Conservation (phyloP, 2,113 vertebrate genomes). For the Dicentrarchus labrax region DNA sequence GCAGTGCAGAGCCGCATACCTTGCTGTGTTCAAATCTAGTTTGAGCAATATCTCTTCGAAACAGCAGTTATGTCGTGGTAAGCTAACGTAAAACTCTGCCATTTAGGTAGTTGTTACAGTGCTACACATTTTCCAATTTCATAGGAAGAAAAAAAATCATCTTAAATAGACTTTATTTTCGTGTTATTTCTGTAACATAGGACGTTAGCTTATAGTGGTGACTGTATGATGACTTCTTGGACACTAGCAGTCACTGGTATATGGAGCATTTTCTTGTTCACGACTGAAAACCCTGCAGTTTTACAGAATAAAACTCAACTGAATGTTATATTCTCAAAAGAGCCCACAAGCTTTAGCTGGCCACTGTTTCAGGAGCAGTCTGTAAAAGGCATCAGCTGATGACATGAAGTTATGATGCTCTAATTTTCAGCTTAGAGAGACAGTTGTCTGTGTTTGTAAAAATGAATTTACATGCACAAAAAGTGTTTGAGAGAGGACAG, state of each 20-base stretch:
- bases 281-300: no score
- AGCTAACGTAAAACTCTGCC: constrained; percentile 39
- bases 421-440: background rate
- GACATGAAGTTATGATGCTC: background rate
- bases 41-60: constrained; percentile 92
- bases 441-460: background rate
- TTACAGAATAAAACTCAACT: no score
- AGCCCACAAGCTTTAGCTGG: background rate
- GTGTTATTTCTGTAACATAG: background rate
- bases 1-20: constrained; percentile 91
- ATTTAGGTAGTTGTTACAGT: no score
- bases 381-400: background rate
- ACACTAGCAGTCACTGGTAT: no score
- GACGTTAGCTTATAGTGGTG: background rate
- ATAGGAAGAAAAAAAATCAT: background rate
- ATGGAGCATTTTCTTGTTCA: no score
- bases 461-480: background rate
- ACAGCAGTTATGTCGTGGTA: constrained; percentile 91
- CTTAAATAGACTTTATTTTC: background rate
- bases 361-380: no score
- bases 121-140: background rate
- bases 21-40: constrained; percentile 91
- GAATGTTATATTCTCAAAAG: no score
- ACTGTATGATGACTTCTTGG: background rate
- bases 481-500: background rate